phyloP scores from a whole-genome alignment of 2,113 vertebrate genomes.

The Oxyruncus cristatus region DNA sequence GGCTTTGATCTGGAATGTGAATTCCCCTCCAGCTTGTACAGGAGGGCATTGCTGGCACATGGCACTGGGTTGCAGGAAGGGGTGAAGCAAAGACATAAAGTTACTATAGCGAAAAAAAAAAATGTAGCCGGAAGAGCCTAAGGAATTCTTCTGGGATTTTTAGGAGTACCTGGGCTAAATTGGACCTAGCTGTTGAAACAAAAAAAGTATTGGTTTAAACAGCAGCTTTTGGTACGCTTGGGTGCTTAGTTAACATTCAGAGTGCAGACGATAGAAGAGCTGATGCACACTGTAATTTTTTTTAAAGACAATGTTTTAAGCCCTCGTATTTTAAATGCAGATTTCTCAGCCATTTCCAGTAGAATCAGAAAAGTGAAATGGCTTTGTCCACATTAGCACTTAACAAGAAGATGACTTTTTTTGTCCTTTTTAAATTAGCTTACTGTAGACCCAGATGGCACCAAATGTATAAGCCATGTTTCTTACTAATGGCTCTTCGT shows the following conservation, averaged over 20 bases:
- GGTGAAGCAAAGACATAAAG: background rate
- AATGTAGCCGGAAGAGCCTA: background rate
- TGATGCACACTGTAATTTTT: conserved; percentile 33
- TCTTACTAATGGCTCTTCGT: conserved; percentile 43
- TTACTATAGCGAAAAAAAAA: background rate
- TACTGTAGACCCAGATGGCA: conserved; percentile 55
- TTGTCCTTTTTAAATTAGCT: conserved; percentile 37
- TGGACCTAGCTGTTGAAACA: background rate
- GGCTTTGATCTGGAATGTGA: background rate
- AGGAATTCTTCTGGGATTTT: background rate
- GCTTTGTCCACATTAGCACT: conserved; percentile 57
- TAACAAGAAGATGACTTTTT: conserved; percentile 40
- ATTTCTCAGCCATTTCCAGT: conserved; percentile 56
- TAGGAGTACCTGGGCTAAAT: background rate
- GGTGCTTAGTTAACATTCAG: conserved; percentile 36
- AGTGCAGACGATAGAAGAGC: conserved; percentile 12
- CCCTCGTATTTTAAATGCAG: conserved; percentile 59
- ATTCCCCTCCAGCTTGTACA: background rate
- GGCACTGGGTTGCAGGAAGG: background rate
- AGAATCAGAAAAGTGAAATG: conserved; percentile 48
- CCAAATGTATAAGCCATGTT: conserved; percentile 31
- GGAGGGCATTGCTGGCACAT: background rate
- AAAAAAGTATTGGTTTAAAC: background rate
- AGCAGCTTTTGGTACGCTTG: background rate
- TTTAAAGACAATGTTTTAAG: conserved; percentile 45